These are phyloP conservation scores for Hyposoter didymator DNA, from an alignment of 2,888 invertebrate species.

Conservation along the genomic window DNA sequence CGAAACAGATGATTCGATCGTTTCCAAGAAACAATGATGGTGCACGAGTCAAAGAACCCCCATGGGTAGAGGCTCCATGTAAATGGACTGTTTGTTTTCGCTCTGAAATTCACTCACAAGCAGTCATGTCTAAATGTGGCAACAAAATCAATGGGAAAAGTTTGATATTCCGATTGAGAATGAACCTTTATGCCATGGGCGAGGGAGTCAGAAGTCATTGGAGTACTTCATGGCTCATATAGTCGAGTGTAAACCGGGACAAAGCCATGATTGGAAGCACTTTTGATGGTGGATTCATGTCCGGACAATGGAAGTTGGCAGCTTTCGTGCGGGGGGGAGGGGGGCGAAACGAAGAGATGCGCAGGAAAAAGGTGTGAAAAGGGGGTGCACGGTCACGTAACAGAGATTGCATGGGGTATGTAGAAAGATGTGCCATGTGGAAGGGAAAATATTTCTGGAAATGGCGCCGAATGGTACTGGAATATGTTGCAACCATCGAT, in stretches of 20 bases:
- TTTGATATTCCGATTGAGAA: constrained; percentile 8
- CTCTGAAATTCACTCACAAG: not conserved
- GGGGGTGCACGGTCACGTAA: not conserved
- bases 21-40: not conserved
- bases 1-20: not conserved
- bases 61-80: not conserved
- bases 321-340: too few relatives aligned
- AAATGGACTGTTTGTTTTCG: not conserved
- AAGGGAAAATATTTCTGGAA: constrained; percentile 9
- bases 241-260: not conserved
- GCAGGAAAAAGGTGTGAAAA: not conserved
- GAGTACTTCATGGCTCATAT: not conserved
- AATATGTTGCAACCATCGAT: constrained; percentile 15
- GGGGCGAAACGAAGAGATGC: not conserved
- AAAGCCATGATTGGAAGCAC: not conserved
- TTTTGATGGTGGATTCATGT: not conserved
- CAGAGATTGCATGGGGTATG: not conserved
- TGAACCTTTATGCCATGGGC: not conserved
- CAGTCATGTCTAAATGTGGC: not conserved
- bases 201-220: not conserved
- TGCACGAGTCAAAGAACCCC: not conserved
- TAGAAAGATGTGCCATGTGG: not conserved
- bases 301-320: not conserved
- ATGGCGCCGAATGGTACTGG: constrained; percentile 31
- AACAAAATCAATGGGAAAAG: constrained; percentile 23